Conservation (phyloP, 1,140 invertebrate genomes). For the Pachyrhynchus sulphureomaculatus region DNA sequence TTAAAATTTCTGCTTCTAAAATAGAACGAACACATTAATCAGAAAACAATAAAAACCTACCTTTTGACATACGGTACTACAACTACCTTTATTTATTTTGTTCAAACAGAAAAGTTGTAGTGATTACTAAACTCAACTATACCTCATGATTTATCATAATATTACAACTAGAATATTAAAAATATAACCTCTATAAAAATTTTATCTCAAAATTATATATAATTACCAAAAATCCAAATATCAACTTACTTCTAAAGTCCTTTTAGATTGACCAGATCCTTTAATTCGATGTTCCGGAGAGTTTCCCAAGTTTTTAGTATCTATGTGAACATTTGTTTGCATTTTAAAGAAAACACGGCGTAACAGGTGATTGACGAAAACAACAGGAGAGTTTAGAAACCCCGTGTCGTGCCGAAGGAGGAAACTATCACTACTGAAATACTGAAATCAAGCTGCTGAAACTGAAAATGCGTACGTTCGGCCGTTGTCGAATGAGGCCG, state of each 20-base stretch:
- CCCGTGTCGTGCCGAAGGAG: conserved; percentile 5
- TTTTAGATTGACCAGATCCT: conserved; percentile 50
- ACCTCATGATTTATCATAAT: too few species aligned
- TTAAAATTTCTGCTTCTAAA: too few species aligned
- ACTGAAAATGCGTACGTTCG: conserved; percentile 17
- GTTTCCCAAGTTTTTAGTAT: conserved; percentile 60
- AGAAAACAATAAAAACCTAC: too few species aligned
- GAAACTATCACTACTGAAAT: conserved; percentile 10
- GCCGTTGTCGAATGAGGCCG: conserved; percentile 15
- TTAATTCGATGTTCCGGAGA: conserved; percentile 57
- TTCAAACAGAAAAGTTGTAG: too few species aligned
- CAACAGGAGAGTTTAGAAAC: not conserved
- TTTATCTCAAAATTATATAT: too few species aligned
- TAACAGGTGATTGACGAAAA: conserved; percentile 31
- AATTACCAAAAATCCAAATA: too few species aligned
- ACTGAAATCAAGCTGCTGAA: not conserved
- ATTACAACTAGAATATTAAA: too few species aligned
- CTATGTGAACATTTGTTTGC: conserved; percentile 68
- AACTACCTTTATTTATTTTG: too few species aligned
- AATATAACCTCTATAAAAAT: too few species aligned
- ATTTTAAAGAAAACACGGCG: conserved; percentile 48
- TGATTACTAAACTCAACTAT: too few species aligned
- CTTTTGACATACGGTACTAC: too few species aligned
- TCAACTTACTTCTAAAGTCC: conserved; percentile 54
- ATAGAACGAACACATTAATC: too few species aligned